Conservation (phyloP, 2,113 vertebrate species). For the Echinops telfairi region DNA sequence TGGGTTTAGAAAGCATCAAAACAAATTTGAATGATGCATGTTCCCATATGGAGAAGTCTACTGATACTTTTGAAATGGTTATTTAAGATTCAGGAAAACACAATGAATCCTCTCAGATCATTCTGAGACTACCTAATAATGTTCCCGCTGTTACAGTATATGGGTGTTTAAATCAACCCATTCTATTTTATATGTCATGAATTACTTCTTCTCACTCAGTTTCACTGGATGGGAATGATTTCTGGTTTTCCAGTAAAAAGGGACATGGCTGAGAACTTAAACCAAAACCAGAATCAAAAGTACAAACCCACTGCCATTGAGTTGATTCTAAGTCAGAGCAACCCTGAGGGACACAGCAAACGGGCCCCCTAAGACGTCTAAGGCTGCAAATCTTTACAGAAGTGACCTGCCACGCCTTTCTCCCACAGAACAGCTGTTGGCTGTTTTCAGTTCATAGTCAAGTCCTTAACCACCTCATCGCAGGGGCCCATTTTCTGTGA, state of each 20-base stretch:
- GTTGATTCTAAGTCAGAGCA: too few species aligned
- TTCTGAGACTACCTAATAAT: neutral
- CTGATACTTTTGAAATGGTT: neutral
- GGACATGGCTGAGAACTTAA: neutral
- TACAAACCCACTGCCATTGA: too few species aligned
- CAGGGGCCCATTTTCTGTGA: neutral
- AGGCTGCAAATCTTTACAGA: too few species aligned
- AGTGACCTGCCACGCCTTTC: too few species aligned
- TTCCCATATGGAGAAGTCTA: neutral
- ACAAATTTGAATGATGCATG: neutral
- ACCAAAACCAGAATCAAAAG: neutral
- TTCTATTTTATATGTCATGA: neutral
- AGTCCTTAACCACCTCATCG: too few species aligned
- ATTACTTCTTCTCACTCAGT: neutral
- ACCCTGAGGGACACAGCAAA: too few species aligned
- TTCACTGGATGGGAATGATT: neutral
- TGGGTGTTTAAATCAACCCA: neutral
- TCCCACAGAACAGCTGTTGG: too few species aligned
- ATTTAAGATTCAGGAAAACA: neutral
- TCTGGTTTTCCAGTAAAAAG: neutral
- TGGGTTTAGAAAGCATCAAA: slow-evolving; percentile 26
- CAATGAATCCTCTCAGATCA: neutral
- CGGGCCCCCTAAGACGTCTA: too few species aligned
- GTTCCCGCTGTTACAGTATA: neutral
- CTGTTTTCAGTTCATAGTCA: too few species aligned